These are phyloP conservation scores for Vidua macroura DNA, from an alignment of 2,113 vertebrate genomes.

Conservation along the genomic window DNA sequence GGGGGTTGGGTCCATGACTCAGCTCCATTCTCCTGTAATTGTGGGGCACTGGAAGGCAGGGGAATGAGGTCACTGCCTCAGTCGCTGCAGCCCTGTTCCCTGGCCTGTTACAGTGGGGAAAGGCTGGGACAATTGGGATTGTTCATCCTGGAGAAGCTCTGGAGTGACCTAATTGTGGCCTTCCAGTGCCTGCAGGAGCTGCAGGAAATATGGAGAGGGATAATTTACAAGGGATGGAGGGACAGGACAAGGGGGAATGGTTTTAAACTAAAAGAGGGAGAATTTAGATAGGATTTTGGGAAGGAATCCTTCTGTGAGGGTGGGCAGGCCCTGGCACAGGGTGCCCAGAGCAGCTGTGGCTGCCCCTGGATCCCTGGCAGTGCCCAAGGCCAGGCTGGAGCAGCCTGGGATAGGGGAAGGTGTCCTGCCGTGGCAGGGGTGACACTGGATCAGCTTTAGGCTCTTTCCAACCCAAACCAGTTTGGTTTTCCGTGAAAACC, in stretches of 20 bases:
- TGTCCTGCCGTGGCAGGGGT: not conserved
- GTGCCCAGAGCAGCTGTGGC: not conserved
- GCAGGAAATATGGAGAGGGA: not conserved
- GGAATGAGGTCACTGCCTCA: not conserved
- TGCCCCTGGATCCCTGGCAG: not conserved
- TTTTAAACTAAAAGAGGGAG: not conserved
- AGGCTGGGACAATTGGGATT: not conserved
- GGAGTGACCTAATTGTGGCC: not conserved
- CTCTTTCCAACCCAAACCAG: not conserved
- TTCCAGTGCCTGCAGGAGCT: not conserved
- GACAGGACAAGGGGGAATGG: not conserved
- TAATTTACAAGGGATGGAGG: not conserved
- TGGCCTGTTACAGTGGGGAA: not conserved
- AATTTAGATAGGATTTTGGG: not conserved
- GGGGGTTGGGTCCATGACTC: not conserved
- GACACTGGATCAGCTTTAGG: not conserved
- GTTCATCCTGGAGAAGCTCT: not conserved
- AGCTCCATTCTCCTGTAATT: not conserved
- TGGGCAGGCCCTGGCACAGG: not conserved
- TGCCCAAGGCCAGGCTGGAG: not conserved
- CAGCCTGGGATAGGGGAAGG: rapidly evolving
- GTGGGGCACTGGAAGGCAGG: not conserved
- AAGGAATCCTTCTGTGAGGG: not conserved
- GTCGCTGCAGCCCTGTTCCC: not conserved
- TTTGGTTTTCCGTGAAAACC: not conserved